Evolutionary conservation across 2,797 vertebrate genomes (phyloP).

Genomic region (Labroides dimidiatus): DNA sequence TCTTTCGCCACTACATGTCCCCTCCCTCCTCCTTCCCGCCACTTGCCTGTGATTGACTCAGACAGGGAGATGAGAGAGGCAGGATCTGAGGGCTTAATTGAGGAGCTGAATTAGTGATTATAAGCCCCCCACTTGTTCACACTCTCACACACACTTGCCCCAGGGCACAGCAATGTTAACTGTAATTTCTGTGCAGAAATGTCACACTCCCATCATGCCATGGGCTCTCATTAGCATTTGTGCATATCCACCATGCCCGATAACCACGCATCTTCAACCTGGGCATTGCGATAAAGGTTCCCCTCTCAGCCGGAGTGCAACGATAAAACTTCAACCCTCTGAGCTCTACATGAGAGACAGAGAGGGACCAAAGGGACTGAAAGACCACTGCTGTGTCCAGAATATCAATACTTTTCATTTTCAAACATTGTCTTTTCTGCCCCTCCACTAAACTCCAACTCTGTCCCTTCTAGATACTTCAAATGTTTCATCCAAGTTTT

Average conservation of each 20-base stretch:
- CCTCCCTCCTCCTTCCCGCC: conserved; percentile 51
- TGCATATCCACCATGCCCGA: conserved; percentile 83
- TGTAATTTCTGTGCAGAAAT: conserved; percentile 91
- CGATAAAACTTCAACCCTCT: conserved; percentile 79
- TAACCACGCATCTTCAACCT: conserved; percentile 81
- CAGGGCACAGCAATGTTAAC: conserved; percentile 81
- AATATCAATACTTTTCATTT: conserved; percentile 73
- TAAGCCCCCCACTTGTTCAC: conserved; percentile 70
- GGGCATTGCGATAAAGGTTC: conserved; percentile 81
- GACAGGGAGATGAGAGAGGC: conserved; percentile 86
- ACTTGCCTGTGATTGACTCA: conserved; percentile 84
- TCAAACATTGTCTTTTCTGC: conserved; percentile 43
- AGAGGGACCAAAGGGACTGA: conserved; percentile 59
- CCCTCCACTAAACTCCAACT: conserved; percentile 2
- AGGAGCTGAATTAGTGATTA: conserved; percentile 89
- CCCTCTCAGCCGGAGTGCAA: conserved; percentile 68
- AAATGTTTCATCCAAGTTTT: conserved; percentile 7
- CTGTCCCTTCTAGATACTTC: conserved; percentile 12
- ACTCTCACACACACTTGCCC: conserved; percentile 71
- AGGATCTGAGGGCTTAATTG: conserved; percentile 86
- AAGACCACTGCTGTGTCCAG: conserved; percentile 70
- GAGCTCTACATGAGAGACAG: conserved; percentile 65
- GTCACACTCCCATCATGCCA: conserved; percentile 89
- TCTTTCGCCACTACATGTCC: conserved; percentile 3
- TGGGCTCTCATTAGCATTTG: conserved; percentile 91